Conservation (phyloP, 23 tunicate genomes). For the Aplidium turbinatum region DNA sequence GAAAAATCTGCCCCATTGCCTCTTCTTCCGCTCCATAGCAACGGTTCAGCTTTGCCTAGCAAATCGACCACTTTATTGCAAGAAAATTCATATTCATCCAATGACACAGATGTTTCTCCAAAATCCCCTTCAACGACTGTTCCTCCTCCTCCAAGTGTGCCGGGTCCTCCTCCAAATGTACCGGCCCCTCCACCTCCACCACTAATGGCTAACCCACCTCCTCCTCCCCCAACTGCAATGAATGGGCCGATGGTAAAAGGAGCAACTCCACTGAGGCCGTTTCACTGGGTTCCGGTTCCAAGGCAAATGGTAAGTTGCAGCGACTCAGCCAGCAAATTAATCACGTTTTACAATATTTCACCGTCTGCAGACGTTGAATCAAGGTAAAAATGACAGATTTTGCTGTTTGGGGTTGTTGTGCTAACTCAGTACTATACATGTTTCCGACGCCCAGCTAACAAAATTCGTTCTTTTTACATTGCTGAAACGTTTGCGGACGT, state of each 20-base stretch:
- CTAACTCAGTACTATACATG: too few relatives aligned
- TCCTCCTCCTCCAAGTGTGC: constrained; percentile 22
- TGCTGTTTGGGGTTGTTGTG: too few relatives aligned
- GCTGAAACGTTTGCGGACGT: too few relatives aligned
- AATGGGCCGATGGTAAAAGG: neutral
- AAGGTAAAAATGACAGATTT: too few relatives aligned
- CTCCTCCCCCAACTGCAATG: constrained; percentile 1
- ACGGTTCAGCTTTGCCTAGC: too few relatives aligned
- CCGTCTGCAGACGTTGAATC: too few relatives aligned
- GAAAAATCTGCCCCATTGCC: neutral
- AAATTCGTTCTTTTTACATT: too few relatives aligned
- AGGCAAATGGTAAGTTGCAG: constrained; percentile 40
- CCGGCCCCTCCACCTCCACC: constrained; percentile 5
- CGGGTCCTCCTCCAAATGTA: constrained; percentile 37
- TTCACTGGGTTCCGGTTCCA: constrained; percentile 65
- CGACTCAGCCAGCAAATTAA: too few relatives aligned
- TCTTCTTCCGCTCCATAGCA: too few relatives aligned
- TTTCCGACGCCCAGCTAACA: too few relatives aligned
- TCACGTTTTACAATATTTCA: too few relatives aligned
- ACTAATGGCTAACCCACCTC: neutral
- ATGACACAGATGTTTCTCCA: constrained; percentile 10
- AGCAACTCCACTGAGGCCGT: constrained; percentile 38
- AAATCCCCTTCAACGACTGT: constrained; percentile 10
- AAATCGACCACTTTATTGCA: too few relatives aligned
- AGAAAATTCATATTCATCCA: neutral